These are phyloP conservation scores for Biston betularia DNA, from an alignment of 2,888 invertebrate species.

Conservation along the genomic window DNA sequence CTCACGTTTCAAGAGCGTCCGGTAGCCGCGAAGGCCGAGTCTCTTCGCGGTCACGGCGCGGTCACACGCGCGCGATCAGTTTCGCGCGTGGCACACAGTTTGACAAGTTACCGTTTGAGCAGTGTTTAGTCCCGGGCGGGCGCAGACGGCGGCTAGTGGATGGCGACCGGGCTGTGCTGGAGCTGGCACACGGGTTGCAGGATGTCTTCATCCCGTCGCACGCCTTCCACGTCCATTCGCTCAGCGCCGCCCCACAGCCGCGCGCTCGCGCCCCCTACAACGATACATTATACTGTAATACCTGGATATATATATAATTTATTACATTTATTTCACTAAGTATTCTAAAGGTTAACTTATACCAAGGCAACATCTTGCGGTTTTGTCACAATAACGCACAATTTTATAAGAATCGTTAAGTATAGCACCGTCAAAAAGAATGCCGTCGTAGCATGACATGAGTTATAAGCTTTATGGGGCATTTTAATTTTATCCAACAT, in stretches of 20 bases:
- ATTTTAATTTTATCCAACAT: too few relatives aligned
- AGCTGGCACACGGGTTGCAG: constrained; percentile 92
- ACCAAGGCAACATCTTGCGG: constrained; percentile 1
- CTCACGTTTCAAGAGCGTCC: neutral
- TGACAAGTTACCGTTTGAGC: neutral
- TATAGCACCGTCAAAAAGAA: too few relatives aligned
- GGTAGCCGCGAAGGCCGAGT: neutral
- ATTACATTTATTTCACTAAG: neutral
- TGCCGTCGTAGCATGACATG: too few relatives aligned
- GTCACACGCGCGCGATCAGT: neutral
- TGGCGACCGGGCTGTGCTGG: constrained; percentile 97
- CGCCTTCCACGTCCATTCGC: constrained; percentile 89
- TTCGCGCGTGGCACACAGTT: neutral
- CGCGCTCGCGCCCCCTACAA: constrained; percentile 62
- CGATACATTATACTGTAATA: constrained; percentile 11
- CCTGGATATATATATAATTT: neutral
- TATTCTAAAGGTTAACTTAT: neutral
- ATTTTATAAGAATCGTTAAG: too few relatives aligned
- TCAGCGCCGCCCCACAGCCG: constrained; percentile 85
- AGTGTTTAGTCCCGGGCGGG: constrained; percentile 1
- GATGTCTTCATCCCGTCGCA: constrained; percentile 87
- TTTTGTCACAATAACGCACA: neutral
- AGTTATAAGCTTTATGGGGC: too few relatives aligned
- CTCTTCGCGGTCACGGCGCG: neutral
- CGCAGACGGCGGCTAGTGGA: constrained; percentile 85